Evolutionary conservation across 2,888 invertebrate species (phyloP).

Genomic region (Drepana falcataria): DNA sequence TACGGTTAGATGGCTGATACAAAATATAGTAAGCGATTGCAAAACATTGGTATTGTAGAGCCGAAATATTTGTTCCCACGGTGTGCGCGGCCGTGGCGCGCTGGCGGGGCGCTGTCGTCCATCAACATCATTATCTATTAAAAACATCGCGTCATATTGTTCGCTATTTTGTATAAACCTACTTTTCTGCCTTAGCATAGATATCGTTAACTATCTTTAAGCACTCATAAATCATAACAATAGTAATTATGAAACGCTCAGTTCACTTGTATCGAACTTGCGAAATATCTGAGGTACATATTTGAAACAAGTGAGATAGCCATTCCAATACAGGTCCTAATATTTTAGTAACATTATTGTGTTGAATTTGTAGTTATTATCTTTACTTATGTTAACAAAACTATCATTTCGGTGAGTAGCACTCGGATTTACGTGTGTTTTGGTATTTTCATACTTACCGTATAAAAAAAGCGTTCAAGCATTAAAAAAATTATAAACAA

Average conservation of each 20-base stretch:
- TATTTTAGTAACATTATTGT: too few relatives aligned
- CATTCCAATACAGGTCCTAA: conserved; percentile 1
- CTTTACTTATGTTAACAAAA: too few relatives aligned
- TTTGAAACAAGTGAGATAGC: conserved; percentile 23
- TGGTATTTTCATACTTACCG: too few relatives aligned
- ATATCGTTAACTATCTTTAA: conserved; percentile 64
- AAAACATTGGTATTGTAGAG: conserved; percentile 57
- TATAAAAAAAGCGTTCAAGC: too few relatives aligned
- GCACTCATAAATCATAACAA: conserved; percentile 68
- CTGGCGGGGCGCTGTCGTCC: conserved; percentile 61
- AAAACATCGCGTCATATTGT: conserved; percentile 78
- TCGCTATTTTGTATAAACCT: conserved; percentile 72
- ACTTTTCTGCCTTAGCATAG: conserved; percentile 52
- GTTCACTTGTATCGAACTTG: conserved; percentile 26
- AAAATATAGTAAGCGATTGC: conserved; percentile 59
- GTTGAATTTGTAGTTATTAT: too few relatives aligned
- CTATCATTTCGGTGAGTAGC: too few relatives aligned
- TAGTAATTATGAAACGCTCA: conserved; percentile 58
- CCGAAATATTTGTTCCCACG: conserved; percentile 74
- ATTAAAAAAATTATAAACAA: neutral
- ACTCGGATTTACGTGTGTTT: too few relatives aligned
- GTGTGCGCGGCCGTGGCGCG: conserved; percentile 45
- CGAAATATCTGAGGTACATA: conserved; percentile 26
- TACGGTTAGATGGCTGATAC: conserved; percentile 39
- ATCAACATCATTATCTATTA: conserved; percentile 77